Conservation (phyloP, 2,113 vertebrate species). For the Amphilophus citrinellus region DNA sequence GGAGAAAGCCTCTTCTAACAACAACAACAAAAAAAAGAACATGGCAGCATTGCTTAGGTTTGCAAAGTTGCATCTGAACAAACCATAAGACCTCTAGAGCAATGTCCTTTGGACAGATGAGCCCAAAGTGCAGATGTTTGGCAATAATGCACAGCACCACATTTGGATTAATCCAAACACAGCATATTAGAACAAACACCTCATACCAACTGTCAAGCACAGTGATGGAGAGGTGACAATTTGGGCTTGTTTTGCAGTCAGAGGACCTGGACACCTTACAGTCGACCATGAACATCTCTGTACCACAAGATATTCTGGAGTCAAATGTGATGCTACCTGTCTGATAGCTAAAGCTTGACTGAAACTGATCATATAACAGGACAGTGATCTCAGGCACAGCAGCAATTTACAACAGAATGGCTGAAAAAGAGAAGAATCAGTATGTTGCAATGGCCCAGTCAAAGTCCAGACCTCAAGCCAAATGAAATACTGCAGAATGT, state of each 20-base stretch:
- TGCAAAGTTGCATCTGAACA: too few species aligned
- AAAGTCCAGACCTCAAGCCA: neutral
- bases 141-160: neutral
- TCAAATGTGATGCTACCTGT: neutral
- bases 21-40: too few species aligned
- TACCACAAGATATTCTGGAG: neutral
- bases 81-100: too few species aligned
- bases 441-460: neutral
- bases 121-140: neutral
- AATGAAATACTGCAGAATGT: neutral
- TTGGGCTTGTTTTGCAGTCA: too few species aligned
- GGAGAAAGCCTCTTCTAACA: neutral
- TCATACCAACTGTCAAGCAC: neutral
- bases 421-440: neutral
- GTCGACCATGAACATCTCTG: too few species aligned
- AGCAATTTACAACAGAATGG: neutral
- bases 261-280: too few species aligned
- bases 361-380: neutral
- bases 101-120: neutral
- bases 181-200: neutral
- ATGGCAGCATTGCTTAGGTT: too few species aligned
- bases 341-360: neutral
- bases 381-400: neutral
- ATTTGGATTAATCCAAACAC: neutral
- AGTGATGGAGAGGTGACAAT: neutral